These are phyloP conservation scores for Minunthozetes semirufus DNA, from an alignment of 2,888 invertebrate species.

Conservation along the genomic window DNA sequence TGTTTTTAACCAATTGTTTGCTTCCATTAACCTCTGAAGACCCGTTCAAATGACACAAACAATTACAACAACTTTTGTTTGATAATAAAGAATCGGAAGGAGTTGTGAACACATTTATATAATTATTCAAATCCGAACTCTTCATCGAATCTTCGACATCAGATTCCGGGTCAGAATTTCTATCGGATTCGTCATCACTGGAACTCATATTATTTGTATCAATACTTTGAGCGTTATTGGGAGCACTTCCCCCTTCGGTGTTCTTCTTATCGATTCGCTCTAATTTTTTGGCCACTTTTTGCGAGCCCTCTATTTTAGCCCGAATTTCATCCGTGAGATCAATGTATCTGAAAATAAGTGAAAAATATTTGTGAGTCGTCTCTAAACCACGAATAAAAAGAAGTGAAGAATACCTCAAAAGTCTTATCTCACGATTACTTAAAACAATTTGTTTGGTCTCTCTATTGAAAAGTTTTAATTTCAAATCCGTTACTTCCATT, in stretches of 20 bases:
- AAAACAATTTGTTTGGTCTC: constrained; percentile 68
- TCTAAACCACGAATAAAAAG: background rate
- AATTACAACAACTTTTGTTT: constrained; percentile 27
- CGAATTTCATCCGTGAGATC: constrained; percentile 86
- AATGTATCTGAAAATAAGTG: constrained; percentile 60
- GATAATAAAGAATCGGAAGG: constrained; percentile 20
- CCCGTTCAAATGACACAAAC: constrained; percentile 24
- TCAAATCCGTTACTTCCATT: constrained; percentile 78
- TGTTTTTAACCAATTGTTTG: background rate
- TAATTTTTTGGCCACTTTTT: constrained; percentile 83
- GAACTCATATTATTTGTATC: constrained; percentile 73
- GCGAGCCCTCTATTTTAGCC: constrained; percentile 78
- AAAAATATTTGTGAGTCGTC: background rate
- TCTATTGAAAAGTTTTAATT: constrained; percentile 65
- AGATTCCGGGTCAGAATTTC: constrained; percentile 39
- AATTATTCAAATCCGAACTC: constrained; percentile 2
- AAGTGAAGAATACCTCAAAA: constrained; percentile 58
- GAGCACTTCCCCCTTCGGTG: constrained; percentile 53
- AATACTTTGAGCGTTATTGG: constrained; percentile 62
- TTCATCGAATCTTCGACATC: constrained; percentile 12
- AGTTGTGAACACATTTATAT: constrained; percentile 12
- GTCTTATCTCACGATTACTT: constrained; percentile 81
- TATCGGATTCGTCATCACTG: constrained; percentile 42
- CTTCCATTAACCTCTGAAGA: background rate
- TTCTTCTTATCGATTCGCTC: constrained; percentile 68